phyloP scores from a whole-genome alignment of 37 sponge, comb jelly and placozoan species.

The Aphrocallistes beatrix region DNA sequence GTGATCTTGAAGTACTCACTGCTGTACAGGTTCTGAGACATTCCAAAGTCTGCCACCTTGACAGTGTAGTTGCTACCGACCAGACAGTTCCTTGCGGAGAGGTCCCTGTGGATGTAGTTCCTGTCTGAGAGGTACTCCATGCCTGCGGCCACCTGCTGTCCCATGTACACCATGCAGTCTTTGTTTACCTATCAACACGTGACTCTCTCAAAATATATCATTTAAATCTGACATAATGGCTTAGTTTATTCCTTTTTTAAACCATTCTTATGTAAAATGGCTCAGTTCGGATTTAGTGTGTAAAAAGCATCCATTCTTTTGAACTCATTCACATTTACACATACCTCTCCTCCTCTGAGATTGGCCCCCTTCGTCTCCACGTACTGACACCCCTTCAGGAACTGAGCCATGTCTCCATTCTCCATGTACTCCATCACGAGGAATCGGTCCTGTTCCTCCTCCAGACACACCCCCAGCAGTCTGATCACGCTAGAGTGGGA shows the following conservation, averaged over 20 bases:
- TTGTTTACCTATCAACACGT: constrained; percentile 5
- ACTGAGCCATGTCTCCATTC: constrained; percentile 71
- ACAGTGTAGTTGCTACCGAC: constrained; percentile 39
- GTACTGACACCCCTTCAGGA: constrained; percentile 35
- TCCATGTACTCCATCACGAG: constrained; percentile 89
- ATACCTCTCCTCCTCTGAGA: background rate
- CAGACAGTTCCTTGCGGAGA: constrained; percentile 52
- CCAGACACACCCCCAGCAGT: constrained; percentile 44
- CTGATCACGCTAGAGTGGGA: constrained; percentile 44
- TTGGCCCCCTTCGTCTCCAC: background rate
- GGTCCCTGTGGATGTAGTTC: constrained; percentile 53
- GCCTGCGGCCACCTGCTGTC: constrained; percentile 49
- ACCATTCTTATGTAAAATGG: too few relatives aligned
- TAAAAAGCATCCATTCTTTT: too few relatives aligned
- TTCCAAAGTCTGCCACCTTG: constrained; percentile 74
- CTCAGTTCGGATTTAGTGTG: too few relatives aligned
- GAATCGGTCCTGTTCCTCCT: constrained; percentile 17
- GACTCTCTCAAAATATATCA: too few relatives aligned
- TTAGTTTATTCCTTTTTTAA: too few relatives aligned
- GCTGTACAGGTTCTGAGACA: constrained; percentile 50
- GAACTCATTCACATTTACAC: too few relatives aligned
- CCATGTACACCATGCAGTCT: constrained; percentile 35
- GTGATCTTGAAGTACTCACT: constrained; percentile 42
- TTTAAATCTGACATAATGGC: too few relatives aligned
- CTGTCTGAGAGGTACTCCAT: constrained; percentile 45